phyloP scores from a whole-genome alignment of 2,888 invertebrate genomes.

The Cabera pusaria region DNA sequence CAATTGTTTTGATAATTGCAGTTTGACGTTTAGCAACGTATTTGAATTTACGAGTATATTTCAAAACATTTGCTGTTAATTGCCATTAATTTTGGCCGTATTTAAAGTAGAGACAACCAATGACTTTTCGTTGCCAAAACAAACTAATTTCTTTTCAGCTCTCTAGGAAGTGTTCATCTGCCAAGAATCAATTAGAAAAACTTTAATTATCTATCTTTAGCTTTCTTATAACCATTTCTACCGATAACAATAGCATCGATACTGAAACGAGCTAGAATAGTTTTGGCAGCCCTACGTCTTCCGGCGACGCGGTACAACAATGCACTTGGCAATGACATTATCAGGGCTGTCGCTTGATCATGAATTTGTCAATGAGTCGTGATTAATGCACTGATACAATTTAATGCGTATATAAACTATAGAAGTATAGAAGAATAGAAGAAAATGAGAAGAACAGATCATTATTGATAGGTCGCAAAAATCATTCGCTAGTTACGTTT shows the following conservation, averaged over 20 bases:
- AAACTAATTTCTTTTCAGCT: conserved; percentile 8
- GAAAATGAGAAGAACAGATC: too few species aligned
- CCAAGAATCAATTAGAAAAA: conserved; percentile 23
- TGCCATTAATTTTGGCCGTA: too few species aligned
- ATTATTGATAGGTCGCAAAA: too few species aligned
- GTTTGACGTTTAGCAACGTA: too few species aligned
- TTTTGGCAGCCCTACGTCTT: conserved; percentile 58
- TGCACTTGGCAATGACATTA: conserved; percentile 71
- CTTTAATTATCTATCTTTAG: conserved; percentile 23
- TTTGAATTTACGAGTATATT: too few species aligned
- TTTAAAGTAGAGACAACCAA: conserved; percentile 7
- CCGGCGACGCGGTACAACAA: conserved; percentile 52
- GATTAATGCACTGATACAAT: conserved; percentile 28
- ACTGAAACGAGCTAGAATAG: conserved; percentile 56
- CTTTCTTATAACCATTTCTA: conserved; percentile 24
- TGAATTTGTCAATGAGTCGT: conserved; percentile 36
- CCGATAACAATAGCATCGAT: conserved; percentile 45
- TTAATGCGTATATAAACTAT: conserved; percentile 11
- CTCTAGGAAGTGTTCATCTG: conserved; percentile 21
- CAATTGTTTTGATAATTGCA: too few species aligned
- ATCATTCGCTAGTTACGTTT: too few species aligned
- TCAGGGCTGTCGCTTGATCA: conserved; percentile 39
- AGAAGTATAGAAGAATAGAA: conserved; percentile 1
- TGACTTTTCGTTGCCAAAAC: conserved; percentile 5
- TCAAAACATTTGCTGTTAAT: too few species aligned